Evolutionary conservation across 2,888 invertebrate species (phyloP), one percentile per base, ranked within the genome.

Genomic region (Latheticus oryzae): DNA sequence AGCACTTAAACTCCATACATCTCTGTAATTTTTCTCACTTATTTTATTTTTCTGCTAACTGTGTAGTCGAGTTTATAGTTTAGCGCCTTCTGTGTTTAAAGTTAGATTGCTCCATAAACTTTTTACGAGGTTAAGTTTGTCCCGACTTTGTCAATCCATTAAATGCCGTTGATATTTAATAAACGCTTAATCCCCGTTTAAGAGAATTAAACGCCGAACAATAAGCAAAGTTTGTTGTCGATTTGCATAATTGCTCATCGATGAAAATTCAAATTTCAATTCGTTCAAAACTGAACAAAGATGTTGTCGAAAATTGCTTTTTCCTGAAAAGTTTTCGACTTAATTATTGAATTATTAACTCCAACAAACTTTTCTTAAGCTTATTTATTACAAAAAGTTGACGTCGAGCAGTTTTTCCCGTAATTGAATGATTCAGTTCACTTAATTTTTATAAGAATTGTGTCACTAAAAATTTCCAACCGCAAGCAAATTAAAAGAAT

Each of bases 231-330:
- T 51, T 30, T 51, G 7, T 21, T 21, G 38, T 15, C 30, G 30
- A 51, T 50, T 50, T 50, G 37, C 37, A 50, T 50, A 50, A 50
- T 51, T 51, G 19, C 30, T 28, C 30, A 38, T 28, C 50, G 37
- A 37, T 38, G 37, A 37, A 50, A 50, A 37, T 38, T 37, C 38
- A 38, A 50, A 50, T 26, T 48, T 35, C 47, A 48, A 24, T 37
- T 21, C 24, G 9, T 15, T 19, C 47, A 11, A 24, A 7, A 23
- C 5, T 19, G 5, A 3, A 40, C 13, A n/a, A 26, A 23, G 24
- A 24, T 19, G 7, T 16, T 26, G 21, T 11, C 12, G 13, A 7
- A 9, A 28, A 28, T 12, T 21, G n/a, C 28, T 47, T 47, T 47
- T 21, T 32, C 13, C 2, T 7, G n/a, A n/a, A 24, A 35, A 48